These are phyloP conservation scores for Drosophila rubida DNA, from an alignment of 2,888 invertebrate genomes.

Conservation along the genomic window DNA sequence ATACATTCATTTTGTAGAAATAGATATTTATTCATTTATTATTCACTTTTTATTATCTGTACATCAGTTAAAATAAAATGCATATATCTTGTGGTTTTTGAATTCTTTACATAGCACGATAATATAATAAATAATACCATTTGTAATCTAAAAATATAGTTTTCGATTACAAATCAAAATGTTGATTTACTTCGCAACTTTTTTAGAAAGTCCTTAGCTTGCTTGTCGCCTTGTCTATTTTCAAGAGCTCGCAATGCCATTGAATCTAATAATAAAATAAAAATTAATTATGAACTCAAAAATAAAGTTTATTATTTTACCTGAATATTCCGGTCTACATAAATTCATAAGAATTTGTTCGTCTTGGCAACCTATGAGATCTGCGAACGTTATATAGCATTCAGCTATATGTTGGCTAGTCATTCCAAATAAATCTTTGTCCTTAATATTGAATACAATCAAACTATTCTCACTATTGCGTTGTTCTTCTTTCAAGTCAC, in stretches of 20 bases:
- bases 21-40: not conserved
- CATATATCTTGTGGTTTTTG: slow-evolving; percentile 18
- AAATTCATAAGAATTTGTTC: slow-evolving; percentile 91
- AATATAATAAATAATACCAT: slow-evolving; percentile 41
- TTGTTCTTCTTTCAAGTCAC: slow-evolving; percentile 89
- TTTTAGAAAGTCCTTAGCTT: slow-evolving; percentile 95
- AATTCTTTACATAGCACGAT: slow-evolving; percentile 11
- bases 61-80: slow-evolving; percentile 12
- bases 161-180: slow-evolving; percentile 33
- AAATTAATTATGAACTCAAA: not conserved
- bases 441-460: slow-evolving; percentile 96
- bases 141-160: slow-evolving; percentile 26
- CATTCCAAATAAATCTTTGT: slow-evolving; percentile 96
- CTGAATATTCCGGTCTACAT: slow-evolving; percentile 88
- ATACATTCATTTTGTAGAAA: no score
- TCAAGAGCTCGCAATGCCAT: slow-evolving; percentile 89
- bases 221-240: slow-evolving; percentile 93
- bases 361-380: slow-evolving; percentile 88
- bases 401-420: slow-evolving; percentile 98
- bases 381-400: slow-evolving; percentile 93
- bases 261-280: slow-evolving; percentile 59
- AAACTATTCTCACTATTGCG: slow-evolving; percentile 89
- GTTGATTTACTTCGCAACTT: slow-evolving; percentile 89
- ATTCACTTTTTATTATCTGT: not conserved
- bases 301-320: slow-evolving; percentile 84